Evolutionary conservation across 2,888 invertebrate species (phyloP), one percentile per base, ranked within the genome.

Genomic region (Boloria euphrosyne): DNA sequence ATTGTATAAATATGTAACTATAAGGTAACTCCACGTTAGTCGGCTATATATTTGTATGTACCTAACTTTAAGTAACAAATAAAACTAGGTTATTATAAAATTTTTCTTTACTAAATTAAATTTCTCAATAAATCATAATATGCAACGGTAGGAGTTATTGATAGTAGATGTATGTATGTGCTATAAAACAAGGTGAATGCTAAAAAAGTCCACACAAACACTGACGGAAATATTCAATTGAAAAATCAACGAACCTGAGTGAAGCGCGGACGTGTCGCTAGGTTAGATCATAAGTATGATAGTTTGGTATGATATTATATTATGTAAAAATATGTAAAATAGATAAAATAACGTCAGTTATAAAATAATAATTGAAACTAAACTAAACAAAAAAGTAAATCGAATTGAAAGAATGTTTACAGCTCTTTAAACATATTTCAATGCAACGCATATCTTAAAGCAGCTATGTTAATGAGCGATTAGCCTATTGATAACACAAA

Each of bases 401-500:
- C 17, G 17, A 54, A 54, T 13, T 31, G 6, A 16, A 53, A 47
- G 27, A 38, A 13, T 6, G 18, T 43, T 54, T 2, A 57, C 22
- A 10, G 16, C 31, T 13, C 7, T 7, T n/a, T n/a, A 22, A n/a
- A 44, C 10, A 43, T 13, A 7, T 3, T 43, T 13, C 2, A 52
- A 43, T 27, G 16, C 14, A 18, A 13, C 13, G 5, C 27, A 53
- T 65, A 68, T 55, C 67, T 57, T 4, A 14, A 17, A n/a, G 50
- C 17, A 58, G 57, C 58, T 4, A 31, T 50, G 53, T 59, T 43
- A 27, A 59, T 65, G 62, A 62, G 16, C 49, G 58, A 58, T 57
- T 65, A 68, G 13, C 54, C 49, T 62, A 52, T 46, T 65, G 59
- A 68, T 43, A 62, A 71, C 55, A 70, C 54, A 76, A 75, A 76